Conservation (phyloP, 2,113 vertebrate species). For the Cromileptes altivelis region DNA sequence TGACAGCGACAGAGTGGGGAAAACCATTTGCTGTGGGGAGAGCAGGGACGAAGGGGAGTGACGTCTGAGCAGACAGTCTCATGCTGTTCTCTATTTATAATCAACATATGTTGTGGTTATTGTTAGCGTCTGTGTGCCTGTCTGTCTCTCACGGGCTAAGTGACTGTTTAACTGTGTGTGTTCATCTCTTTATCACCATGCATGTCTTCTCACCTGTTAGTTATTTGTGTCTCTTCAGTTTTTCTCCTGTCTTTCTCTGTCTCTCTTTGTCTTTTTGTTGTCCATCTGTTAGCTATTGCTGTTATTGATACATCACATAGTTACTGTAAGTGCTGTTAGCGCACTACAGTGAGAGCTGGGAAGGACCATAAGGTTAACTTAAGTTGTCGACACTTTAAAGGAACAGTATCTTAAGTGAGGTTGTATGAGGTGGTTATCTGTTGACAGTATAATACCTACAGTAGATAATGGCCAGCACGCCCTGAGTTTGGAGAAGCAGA, state of each 20-base stretch:
- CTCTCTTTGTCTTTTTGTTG: not conserved
- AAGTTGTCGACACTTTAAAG: not conserved
- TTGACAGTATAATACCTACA: no score
- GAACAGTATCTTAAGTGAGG: no score
- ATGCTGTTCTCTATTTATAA: constrained; percentile 71
- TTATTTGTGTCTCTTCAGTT: not conserved
- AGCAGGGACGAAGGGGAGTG: constrained; percentile 41
- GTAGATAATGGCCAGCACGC: no score
- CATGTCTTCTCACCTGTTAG: not conserved
- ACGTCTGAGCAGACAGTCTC: constrained; percentile 43
- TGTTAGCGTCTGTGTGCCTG: constrained; percentile 45
- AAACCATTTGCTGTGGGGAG: constrained; percentile 40
- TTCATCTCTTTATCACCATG: not conserved
- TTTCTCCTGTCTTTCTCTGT: not conserved
- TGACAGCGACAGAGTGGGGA: constrained; percentile 15
- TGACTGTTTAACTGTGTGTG: not conserved
- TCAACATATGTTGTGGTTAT: constrained; percentile 71
- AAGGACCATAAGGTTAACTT: no score
- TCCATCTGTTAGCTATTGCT: not conserved
- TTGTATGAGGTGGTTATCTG: no score
- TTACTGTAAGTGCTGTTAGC: not conserved
- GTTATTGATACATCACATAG: not conserved
- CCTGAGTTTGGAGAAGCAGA: no score
- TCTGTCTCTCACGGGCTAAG: constrained; percentile 1
- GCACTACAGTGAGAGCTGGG: not conserved